These are phyloP conservation scores for Scophthalmus maximus DNA, from an alignment of 2,113 vertebrate genomes.

Conservation along the genomic window DNA sequence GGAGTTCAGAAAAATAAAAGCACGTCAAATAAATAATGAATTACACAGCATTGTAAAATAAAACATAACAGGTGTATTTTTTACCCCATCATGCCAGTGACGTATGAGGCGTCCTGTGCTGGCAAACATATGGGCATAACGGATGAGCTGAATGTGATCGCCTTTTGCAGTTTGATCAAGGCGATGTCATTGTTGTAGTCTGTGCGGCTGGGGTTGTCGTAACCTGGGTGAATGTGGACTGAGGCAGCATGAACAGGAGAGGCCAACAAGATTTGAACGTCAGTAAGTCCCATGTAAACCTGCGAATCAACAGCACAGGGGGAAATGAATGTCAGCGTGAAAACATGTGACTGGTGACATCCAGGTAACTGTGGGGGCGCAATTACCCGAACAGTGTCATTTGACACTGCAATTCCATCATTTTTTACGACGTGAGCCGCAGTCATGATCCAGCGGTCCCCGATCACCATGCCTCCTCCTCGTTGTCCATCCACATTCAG, in stretches of 20 bases:
- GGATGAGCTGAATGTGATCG: conserved; percentile 57
- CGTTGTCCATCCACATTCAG: fast-evolving
- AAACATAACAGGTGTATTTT: fast-evolving
- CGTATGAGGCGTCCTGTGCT: conserved; percentile 6
- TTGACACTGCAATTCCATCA: fast-evolving
- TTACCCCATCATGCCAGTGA: conserved; percentile 54
- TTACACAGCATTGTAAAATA: neutral
- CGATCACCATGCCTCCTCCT: conserved; percentile 74
- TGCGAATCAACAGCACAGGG: conserved; percentile 20
- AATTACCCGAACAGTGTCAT: conserved; percentile 21
- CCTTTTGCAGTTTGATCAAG: conserved; percentile 58
- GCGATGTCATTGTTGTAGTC: conserved; percentile 76
- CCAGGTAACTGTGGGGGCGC: neutral
- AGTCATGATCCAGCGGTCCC: conserved; percentile 78
- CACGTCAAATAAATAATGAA: neutral
- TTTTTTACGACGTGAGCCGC: conserved; percentile 59
- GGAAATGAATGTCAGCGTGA: neutral
- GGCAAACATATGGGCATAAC: conserved; percentile 81
- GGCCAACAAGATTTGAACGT: fast-evolving
- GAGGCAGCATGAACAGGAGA: neutral
- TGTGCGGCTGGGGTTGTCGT: fast-evolving
- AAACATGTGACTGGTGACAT: neutral
- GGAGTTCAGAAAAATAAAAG: too few species aligned
- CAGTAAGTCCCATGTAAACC: conserved; percentile 59
- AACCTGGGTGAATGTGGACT: conserved; percentile 65